These are phyloP conservation scores for Stenolophus ochropezus DNA, from an alignment of 2,888 invertebrate species.

Conservation along the genomic window DNA sequence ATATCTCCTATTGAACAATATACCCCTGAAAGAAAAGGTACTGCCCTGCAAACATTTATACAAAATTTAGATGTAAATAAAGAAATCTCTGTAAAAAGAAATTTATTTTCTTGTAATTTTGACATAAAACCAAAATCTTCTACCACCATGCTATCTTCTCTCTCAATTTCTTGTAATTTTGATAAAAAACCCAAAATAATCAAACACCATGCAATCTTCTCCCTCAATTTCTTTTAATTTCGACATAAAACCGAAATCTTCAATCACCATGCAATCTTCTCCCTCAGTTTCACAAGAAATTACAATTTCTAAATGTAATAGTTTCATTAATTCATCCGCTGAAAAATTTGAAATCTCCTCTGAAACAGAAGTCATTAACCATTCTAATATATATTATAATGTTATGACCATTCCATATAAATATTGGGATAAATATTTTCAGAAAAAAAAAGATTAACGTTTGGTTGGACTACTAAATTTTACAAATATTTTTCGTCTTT, in stretches of 20 bases:
- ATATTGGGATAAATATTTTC: slow-evolving; percentile 1
- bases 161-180: not conserved
- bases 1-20: not conserved
- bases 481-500: not conserved
- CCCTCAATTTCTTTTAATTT: not conserved
- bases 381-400: not conserved
- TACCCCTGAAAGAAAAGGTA: not conserved
- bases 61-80: not conserved
- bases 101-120: not conserved
- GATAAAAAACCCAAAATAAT: not conserved
- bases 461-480: not conserved
- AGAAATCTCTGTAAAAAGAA: not conserved
- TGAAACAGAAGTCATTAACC: not conserved
- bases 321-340: not conserved
- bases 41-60: not conserved
- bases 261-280: not conserved
- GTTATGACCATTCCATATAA: not conserved
- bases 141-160: not conserved
- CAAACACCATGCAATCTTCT: not conserved
- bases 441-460: not conserved
- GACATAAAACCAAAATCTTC: not conserved
- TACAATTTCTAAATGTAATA: not conserved
- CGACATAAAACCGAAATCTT: not conserved
- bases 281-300: not conserved
- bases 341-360: not conserved